Percentiles rank a stretch among this genome's conserved stretches.
phyloP scores from a whole-genome alignment of 2,113 vertebrate genomes.

The Archilochus colubris region DNA sequence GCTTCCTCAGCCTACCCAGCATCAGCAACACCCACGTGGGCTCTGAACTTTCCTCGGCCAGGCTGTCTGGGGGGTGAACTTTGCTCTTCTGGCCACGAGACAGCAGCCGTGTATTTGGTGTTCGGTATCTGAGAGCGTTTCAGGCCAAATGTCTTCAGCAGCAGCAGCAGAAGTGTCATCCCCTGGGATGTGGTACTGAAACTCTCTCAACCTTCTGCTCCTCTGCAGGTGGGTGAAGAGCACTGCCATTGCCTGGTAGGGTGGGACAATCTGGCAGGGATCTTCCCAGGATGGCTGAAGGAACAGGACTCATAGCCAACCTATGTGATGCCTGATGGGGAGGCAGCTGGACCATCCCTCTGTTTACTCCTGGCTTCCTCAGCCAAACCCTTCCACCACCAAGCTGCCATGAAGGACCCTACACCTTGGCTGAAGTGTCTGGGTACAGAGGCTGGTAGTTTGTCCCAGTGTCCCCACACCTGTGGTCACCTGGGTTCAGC shows the following conservation, averaged over 20 bases:
- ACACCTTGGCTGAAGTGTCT: neutral
- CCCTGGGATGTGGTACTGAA: rapidly evolving
- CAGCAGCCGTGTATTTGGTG: rapidly evolving
- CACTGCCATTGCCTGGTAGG: neutral
- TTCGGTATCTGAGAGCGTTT: rapidly evolving
- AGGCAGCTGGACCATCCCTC: rapidly evolving
- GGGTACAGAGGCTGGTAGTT: neutral
- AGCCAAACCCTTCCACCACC: neutral
- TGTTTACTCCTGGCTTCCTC: neutral
- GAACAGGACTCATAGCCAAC: rapidly evolving
- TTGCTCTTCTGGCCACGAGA: neutral
- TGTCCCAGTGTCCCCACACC: neutral
- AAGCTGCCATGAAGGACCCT: neutral
- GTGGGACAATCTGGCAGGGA: neutral
- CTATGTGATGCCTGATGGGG: neutral
- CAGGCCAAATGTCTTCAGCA: rapidly evolving
- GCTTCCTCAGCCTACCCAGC: neutral
- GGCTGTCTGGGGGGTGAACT: neutral
- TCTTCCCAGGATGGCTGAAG: neutral
- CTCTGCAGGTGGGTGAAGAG: neutral
- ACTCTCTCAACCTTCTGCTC: neutral
- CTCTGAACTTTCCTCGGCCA: neutral
- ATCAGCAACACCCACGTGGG: rapidly evolving
- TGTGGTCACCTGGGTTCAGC: neutral
- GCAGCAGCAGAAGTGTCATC: neutral